Conservation (phyloP, 2,888 invertebrate genomes). For the Trissolcus japonicus region DNA sequence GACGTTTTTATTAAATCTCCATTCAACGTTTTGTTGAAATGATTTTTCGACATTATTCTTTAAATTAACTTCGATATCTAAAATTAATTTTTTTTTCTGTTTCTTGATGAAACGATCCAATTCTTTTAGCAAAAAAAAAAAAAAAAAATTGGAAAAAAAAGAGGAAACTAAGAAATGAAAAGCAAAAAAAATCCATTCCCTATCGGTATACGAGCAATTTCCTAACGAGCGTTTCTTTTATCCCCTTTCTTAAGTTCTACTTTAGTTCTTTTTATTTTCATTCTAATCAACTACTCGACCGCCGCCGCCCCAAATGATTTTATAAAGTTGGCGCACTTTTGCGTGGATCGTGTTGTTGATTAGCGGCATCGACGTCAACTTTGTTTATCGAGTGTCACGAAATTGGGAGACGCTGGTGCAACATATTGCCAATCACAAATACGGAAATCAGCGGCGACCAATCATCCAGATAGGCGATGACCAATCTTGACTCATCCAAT, state of each 20-base stretch:
- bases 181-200: slow-evolving; percentile 13
- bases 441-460: slow-evolving; percentile 27
- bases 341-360: slow-evolving; percentile 24
- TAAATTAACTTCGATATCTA: too few species aligned
- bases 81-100: too few species aligned
- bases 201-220: slow-evolving; percentile 37
- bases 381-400: slow-evolving; percentile 17
- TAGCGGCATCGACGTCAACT: slow-evolving; percentile 13
- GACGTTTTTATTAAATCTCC: slow-evolving; percentile 3
- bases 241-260: slow-evolving; percentile 2
- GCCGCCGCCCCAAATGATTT: slow-evolving; percentile 11
- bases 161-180: background rate
- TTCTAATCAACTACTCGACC: slow-evolving; percentile 33
- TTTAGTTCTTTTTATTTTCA: slow-evolving; percentile 13
- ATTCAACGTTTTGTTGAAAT: background rate
- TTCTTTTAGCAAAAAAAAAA: slow-evolving; percentile 15
- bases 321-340: slow-evolving; percentile 8
- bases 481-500: slow-evolving; percentile 36
- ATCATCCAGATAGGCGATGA: slow-evolving; percentile 23
- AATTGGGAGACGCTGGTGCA: slow-evolving; percentile 11
- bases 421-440: slow-evolving; percentile 39
- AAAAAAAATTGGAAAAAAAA: background rate
- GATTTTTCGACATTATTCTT: background rate
- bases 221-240: slow-evolving; percentile 33
- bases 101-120: background rate